Evolutionary conservation across 2,113 vertebrate species (phyloP).

Genomic region (Eira barbara): DNA sequence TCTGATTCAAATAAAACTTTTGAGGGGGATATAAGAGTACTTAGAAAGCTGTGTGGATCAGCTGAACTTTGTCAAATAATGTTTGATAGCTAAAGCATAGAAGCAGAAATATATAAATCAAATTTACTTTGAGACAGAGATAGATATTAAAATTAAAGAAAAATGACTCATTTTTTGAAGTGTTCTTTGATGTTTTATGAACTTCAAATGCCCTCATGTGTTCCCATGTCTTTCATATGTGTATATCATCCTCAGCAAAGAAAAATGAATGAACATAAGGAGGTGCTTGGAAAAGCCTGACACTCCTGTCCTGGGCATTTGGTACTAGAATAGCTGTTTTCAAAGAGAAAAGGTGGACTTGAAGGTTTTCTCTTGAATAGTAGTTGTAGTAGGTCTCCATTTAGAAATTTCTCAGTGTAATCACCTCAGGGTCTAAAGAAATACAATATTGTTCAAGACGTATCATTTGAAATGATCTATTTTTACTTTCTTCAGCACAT

Average conservation of each 20-base stretch:
- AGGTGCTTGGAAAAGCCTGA: neutral
- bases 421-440: neutral
- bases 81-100: neutral
- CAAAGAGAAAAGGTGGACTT: neutral
- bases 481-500: neutral
- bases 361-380: neutral
- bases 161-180: neutral
- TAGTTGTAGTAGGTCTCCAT: neutral
- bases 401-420: neutral
- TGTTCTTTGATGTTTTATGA: neutral
- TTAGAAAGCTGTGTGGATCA: neutral
- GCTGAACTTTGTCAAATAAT: neutral
- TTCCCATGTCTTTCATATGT: neutral
- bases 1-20: neutral
- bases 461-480: neutral
- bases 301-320: neutral
- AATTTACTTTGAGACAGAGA: neutral
- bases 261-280: neutral
- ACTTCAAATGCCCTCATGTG: neutral
- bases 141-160: neutral
- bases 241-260: neutral
- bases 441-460: neutral
- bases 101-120: neutral
- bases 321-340: neutral
- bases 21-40: neutral